phyloP scores from a whole-genome alignment of 1,140 invertebrate genomes.

The Drosophila rhopaloa region DNA sequence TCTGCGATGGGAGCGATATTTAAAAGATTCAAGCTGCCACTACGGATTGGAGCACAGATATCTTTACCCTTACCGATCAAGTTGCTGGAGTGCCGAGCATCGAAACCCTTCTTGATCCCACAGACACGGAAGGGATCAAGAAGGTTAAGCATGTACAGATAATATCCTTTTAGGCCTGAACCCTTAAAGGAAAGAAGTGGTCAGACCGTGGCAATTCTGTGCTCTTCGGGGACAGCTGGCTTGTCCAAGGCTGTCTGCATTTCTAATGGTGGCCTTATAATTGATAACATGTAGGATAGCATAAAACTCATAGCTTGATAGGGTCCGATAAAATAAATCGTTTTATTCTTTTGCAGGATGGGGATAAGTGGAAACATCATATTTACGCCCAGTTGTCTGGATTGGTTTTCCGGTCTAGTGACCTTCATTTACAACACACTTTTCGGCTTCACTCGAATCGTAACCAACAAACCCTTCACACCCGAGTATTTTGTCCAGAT shows the following conservation, averaged over 20 bases:
- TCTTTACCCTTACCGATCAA: conserved; percentile 59
- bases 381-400: conserved; percentile 24
- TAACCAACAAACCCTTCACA: conserved; percentile 55
- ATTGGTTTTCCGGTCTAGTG: conserved; percentile 75
- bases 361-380: conserved; percentile 49
- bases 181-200: conserved; percentile 50
- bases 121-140: conserved; percentile 61
- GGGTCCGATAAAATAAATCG: too few species aligned
- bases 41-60: conserved; percentile 56
- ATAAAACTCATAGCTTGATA: conserved; percentile 4
- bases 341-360: too few species aligned
- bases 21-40: conserved; percentile 63
- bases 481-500: conserved; percentile 63
- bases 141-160: conserved; percentile 53
- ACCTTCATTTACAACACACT: conserved; percentile 54
- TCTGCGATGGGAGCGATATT: conserved; percentile 70
- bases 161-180: conserved; percentile 47
- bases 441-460: conserved; percentile 63
- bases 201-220: conserved; percentile 82
- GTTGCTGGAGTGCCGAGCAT: conserved; percentile 60
- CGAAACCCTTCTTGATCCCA: conserved; percentile 61
- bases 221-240: conserved; percentile 91
- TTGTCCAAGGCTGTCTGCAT: conserved; percentile 91
- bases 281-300: conserved; percentile 21
- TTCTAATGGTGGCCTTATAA: conserved; percentile 86